Base-by-base conservation (phyloP, 1,140 invertebrate genomes). In the Drosophila parabipectinata region DNA sequence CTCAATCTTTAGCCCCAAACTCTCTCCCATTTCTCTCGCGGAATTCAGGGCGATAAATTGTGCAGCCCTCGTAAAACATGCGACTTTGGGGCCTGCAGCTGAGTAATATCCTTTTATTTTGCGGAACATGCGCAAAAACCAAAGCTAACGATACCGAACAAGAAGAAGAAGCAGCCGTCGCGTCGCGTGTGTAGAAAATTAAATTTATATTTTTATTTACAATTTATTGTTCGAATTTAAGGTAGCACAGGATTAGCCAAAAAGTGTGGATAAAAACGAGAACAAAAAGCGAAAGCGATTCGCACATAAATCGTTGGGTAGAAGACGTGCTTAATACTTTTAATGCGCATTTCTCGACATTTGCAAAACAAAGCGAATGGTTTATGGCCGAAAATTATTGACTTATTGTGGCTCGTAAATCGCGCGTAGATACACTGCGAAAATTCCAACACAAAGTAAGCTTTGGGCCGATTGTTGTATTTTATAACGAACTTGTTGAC, bases 81-180 rank as follows among this genome's bases (percentile, higher is more conserved):
- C 75, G 62, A 79, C 72, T 58, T 47, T 61, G 26, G 18, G 26
- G 18, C 28, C 28, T 77, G 81, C 68, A 63, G 61, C 77, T 80
- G 79, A 88, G 83, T 77, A 77, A 77, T 84, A 79, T 64, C 79
- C 56, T 53, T 77, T 85, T 63, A 69, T 53, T 78, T 74, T 68
- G 45, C 67, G 73, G 85, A 85, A 85, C 85, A 89, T 89, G 85
- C 85, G 85, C 85, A 89, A 72, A 84, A 72, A 72, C 57, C 61
- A 68, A 67, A 52, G 41, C 58, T 41, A 58, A 58, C 34, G 39
- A 57, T 37, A 55, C 15, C 30, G 50, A 57, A 26, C 26, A 26
- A 21, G 53, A 71, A 72, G 69, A 52, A 63, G 45, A 59, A 53
- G 41, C 26, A 61, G 48, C 15, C 57, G 34, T 9, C 53, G 60